A percentile compares a stretch with the other conserved stretches of the same genome.
Evolutionary conservation across 2,113 vertebrate genomes (phyloP).

Genomic region (Microtus richardsoni): DNA sequence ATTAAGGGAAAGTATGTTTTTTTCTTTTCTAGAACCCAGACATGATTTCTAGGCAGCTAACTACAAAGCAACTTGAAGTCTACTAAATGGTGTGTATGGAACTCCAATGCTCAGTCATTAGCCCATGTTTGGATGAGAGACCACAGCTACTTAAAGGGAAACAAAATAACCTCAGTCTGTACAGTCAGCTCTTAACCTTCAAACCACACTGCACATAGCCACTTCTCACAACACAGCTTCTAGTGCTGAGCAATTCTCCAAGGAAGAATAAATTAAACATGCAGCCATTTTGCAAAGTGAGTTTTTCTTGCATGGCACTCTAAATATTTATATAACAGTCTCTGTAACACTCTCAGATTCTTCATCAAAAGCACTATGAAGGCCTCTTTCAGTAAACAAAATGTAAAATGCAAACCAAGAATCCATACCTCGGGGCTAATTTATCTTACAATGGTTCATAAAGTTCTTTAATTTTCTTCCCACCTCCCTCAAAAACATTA

Average conservation of each 20-base stretch:
- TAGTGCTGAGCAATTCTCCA: slow-evolving; percentile 59
- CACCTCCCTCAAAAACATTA: neutral
- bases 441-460: neutral
- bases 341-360: slow-evolving; percentile 72
- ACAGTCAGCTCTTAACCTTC: slow-evolving; percentile 58
- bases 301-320: slow-evolving; percentile 28
- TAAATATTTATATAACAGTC: slow-evolving; percentile 66
- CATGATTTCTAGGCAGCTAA: neutral
- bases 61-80: neutral
- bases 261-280: slow-evolving; percentile 70
- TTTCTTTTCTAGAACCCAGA: slow-evolving; percentile 36
- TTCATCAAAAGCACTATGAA: slow-evolving; percentile 43
- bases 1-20: neutral
- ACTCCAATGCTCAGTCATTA: neutral
- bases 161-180: slow-evolving; percentile 61
- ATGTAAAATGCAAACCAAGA: slow-evolving; percentile 1
- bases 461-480: neutral
- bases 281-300: slow-evolving; percentile 75
- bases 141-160: slow-evolving; percentile 58
- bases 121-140: slow-evolving; percentile 29
- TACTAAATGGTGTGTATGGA: neutral
- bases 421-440: neutral
- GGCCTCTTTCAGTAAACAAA: neutral
- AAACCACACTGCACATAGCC: slow-evolving; percentile 49
- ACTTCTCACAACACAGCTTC: slow-evolving; percentile 70